phyloP scores from a whole-genome alignment of 2,113 vertebrate genomes.

The Casuarius casuarius region DNA sequence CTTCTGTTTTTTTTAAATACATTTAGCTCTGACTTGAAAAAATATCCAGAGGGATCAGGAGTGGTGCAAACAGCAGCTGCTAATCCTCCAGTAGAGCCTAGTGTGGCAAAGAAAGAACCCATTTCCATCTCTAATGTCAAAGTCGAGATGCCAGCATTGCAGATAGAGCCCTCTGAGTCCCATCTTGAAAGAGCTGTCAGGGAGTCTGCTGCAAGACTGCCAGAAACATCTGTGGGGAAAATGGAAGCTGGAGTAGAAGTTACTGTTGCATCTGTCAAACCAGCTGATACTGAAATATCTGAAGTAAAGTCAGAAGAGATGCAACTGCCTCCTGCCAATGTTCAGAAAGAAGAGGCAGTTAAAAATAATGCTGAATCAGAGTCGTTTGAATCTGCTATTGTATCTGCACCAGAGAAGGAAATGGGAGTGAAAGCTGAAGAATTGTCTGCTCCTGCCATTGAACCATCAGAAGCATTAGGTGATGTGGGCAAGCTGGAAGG shows the following conservation, averaged over 20 bases:
- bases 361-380: not conserved
- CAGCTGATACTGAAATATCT: not conserved
- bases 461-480: not conserved
- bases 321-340: not conserved
- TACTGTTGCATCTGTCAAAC: not conserved
- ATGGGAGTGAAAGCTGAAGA: not conserved
- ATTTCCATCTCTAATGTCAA: not conserved
- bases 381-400: not conserved
- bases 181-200: not conserved
- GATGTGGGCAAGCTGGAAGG: not conserved
- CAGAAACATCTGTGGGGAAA: not conserved
- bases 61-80: conserved; percentile 62
- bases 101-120: conserved; percentile 62
- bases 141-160: not conserved
- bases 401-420: not conserved
- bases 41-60: conserved; percentile 73
- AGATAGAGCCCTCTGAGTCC: not conserved
- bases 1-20: conserved; percentile 75
- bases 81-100: conserved; percentile 68
- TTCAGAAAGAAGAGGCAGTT: not conserved
- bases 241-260: not conserved
- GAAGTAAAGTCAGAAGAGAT: conserved; percentile 3
- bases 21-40: conserved; percentile 77
- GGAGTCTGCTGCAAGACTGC: not conserved
- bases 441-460: not conserved